Percentiles rank a stretch among this genome's conserved stretches.
phyloP scores from a whole-genome alignment of 2,888 invertebrate genomes.

The Diaperis boleti region DNA sequence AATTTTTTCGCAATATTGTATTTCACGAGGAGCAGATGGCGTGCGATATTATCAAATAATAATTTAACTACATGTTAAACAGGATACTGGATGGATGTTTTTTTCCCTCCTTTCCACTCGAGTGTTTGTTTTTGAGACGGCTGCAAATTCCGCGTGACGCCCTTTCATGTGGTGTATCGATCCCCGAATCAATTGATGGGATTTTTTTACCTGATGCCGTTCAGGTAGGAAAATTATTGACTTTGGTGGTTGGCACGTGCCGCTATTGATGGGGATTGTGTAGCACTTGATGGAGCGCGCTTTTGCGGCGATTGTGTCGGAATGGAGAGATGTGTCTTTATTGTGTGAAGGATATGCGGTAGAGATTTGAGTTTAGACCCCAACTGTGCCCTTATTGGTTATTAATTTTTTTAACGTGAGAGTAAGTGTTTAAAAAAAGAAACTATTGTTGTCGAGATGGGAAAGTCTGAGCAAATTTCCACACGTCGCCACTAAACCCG shows the following conservation, averaged over 20 bases:
- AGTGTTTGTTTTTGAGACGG: constrained; percentile 13
- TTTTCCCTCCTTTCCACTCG: constrained; percentile 3
- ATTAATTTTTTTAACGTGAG: too few relatives aligned
- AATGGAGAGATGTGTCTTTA: too few relatives aligned
- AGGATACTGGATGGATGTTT: constrained; percentile 39
- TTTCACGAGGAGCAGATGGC: constrained; percentile 39
- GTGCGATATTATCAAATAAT: constrained; percentile 44
- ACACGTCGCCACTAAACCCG: too few relatives aligned
- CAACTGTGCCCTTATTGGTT: too few relatives aligned
- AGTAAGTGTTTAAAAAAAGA: too few relatives aligned
- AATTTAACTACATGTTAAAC: constrained; percentile 39
- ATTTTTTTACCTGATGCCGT: constrained; percentile 2
- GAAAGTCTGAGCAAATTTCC: too few relatives aligned
- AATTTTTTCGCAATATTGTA: constrained; percentile 34
- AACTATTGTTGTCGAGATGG: too few relatives aligned
- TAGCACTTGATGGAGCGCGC: constrained; percentile 12
- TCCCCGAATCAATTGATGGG: constrained; percentile 19
- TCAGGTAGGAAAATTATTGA: constrained; percentile 28
- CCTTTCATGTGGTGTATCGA: neutral
- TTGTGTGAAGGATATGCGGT: too few relatives aligned
- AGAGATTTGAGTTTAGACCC: too few relatives aligned
- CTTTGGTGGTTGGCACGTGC: constrained; percentile 30
- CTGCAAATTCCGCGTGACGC: constrained; percentile 3
- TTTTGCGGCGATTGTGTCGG: too few relatives aligned
- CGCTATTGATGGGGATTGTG: constrained; percentile 14